Base-by-base conservation (phyloP, 2,797 vertebrate species). In the Otolemur crassicaudatus region DNA sequence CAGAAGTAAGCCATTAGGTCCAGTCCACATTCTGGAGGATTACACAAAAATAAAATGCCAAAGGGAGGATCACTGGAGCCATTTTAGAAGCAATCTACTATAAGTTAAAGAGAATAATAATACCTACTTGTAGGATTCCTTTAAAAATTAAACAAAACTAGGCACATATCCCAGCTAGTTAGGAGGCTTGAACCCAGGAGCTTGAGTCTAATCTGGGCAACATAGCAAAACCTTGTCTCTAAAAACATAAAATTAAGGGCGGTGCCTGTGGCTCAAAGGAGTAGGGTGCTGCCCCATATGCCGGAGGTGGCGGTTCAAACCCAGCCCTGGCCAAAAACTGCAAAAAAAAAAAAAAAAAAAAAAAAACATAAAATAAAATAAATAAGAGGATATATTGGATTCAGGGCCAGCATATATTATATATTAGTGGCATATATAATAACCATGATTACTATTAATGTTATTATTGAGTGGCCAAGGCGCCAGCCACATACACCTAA, bases 401-500 rank as follows among this genome's bases (percentile, higher is more conserved):
- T 90, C 82, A 61, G 58, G 60, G 4, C 37, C 61, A 73, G 49
- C 46, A 69, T 91, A 49, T 94, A 70, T 91, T 91, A 79, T 84
- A 25, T 87, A 29, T 79, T 82, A 83, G 61, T 76, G 34, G 40
- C 11, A 77, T 73, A 76, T 69, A 23, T 70, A 88, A 80, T 91
- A 91, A 92, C 75, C 88, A 72, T 91, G 86, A 87, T 91, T 92
- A 88, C 53, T 84, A 84, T 83, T 94, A 90, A 77, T 87, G 17
- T 67, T 82, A 94, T 96, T 95, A 89, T 75, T 91, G 43, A 81
- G 60, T 82, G 40, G 40, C 40, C 6, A 40, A 40, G 40, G 40
- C 40, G 6, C 40, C 40, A 40, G 40, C 40, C 40, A 40, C 40
- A 40, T 40, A 40, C 40, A 40, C 40, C 40, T 40, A 40, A 40